phyloP scores from a whole-genome alignment of 2,113 vertebrate species.

The Pavo muticus region DNA sequence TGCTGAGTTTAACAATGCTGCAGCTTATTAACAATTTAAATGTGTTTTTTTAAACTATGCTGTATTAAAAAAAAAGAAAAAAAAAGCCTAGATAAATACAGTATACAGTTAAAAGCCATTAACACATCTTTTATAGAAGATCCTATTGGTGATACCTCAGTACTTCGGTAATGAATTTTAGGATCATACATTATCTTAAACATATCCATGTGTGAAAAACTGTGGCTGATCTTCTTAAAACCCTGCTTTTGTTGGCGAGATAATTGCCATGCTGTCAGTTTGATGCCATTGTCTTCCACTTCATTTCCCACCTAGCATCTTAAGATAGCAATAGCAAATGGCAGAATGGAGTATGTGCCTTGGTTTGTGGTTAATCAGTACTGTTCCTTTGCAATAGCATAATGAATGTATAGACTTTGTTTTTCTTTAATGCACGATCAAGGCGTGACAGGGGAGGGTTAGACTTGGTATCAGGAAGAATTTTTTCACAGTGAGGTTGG shows the following conservation, averaged over 20 bases:
- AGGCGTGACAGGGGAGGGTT: neutral
- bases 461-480: neutral
- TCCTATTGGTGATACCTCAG: neutral
- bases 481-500: neutral
- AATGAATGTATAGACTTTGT: neutral
- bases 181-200: neutral
- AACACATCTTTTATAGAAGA: neutral
- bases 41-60: constrained; percentile 27
- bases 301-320: neutral
- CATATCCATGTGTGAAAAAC: constrained; percentile 8
- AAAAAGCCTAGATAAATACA: constrained; percentile 29
- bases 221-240: constrained; percentile 21
- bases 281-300: neutral
- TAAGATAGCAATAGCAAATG: neutral
- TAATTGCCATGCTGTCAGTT: constrained; percentile 26
- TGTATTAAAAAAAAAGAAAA: neutral
- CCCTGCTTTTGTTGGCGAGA: neutral
- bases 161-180: constrained; percentile 17
- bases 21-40: constrained; percentile 62
- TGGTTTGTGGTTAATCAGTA: neutral
- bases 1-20: constrained; percentile 49
- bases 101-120: constrained; percentile 37
- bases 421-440: neutral
- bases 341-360: neutral
- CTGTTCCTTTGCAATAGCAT: neutral